Evolutionary conservation across 2,113 vertebrate genomes (phyloP).

Genomic region (Leptocoma aspasia): DNA sequence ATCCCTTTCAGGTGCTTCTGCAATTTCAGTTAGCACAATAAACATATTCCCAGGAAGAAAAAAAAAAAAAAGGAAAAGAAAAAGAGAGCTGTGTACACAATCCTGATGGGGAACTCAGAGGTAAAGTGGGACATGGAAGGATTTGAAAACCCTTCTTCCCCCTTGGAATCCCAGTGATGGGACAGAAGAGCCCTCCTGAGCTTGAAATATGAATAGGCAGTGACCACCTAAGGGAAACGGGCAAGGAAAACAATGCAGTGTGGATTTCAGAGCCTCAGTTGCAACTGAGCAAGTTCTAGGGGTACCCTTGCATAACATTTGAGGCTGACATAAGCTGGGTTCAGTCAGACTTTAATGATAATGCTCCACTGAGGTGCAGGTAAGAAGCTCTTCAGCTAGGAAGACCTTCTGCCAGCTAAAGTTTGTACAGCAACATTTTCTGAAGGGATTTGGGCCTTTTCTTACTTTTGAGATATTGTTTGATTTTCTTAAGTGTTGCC

Average conservation of each 20-base stretch:
- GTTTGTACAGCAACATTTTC: neutral
- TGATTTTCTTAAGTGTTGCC: neutral
- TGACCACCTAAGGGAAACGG: neutral
- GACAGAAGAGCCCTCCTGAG: neutral
- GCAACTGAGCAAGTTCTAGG: neutral
- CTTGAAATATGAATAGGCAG: neutral
- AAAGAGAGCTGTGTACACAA: neutral
- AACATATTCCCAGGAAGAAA: neutral
- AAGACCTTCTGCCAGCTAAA: neutral
- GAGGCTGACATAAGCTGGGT: neutral
- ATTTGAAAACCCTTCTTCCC: neutral
- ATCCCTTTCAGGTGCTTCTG: neutral
- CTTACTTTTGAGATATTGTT: neutral
- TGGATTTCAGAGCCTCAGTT: neutral
- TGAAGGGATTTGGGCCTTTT: neutral
- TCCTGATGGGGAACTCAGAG: neutral
- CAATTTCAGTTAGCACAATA: neutral
- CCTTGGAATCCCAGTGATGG: neutral
- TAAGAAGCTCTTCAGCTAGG: neutral
- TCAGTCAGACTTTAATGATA: neutral
- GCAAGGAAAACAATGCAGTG: neutral
- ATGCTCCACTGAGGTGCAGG: neutral
- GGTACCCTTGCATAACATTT: neutral
- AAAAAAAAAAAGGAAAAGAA: fast-evolving
- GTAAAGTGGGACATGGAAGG: neutral